Evolutionary conservation across 2,797 vertebrate genomes (phyloP).

Genomic region (Melopsittacus undulatus): DNA sequence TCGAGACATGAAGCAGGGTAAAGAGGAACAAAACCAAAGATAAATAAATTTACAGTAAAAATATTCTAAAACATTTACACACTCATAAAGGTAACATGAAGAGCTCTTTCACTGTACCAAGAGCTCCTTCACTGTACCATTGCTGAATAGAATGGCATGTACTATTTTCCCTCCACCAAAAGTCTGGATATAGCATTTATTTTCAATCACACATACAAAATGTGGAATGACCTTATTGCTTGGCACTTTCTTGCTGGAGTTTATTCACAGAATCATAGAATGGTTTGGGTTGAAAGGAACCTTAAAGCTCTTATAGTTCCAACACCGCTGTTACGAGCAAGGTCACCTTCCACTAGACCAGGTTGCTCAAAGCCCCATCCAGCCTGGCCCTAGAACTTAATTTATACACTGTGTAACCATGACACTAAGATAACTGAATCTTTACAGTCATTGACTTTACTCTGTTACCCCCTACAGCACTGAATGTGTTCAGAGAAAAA

Average conservation of each 20-base stretch:
- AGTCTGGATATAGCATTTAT: background rate
- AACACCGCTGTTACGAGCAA: background rate
- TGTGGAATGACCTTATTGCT: background rate
- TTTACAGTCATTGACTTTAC: background rate
- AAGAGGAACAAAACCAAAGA: background rate
- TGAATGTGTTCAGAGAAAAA: background rate
- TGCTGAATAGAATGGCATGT: background rate
- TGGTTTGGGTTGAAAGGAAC: background rate
- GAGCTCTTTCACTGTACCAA: background rate
- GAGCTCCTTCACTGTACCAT: background rate
- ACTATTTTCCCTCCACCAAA: background rate
- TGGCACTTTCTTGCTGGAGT: background rate
- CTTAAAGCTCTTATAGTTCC: background rate
- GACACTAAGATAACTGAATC: background rate
- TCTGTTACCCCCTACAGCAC: background rate
- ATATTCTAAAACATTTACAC: background rate
- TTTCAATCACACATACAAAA: background rate
- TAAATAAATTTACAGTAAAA: background rate
- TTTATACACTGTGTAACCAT: background rate
- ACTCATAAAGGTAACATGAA: background rate
- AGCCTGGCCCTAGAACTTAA: background rate
- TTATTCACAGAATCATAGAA: background rate
- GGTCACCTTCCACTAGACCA: background rate
- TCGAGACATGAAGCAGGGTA: background rate
- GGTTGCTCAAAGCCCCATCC: background rate